Evolutionary conservation across 1,140 invertebrate species (phyloP).

Genomic region (Dendroctonus valens): DNA sequence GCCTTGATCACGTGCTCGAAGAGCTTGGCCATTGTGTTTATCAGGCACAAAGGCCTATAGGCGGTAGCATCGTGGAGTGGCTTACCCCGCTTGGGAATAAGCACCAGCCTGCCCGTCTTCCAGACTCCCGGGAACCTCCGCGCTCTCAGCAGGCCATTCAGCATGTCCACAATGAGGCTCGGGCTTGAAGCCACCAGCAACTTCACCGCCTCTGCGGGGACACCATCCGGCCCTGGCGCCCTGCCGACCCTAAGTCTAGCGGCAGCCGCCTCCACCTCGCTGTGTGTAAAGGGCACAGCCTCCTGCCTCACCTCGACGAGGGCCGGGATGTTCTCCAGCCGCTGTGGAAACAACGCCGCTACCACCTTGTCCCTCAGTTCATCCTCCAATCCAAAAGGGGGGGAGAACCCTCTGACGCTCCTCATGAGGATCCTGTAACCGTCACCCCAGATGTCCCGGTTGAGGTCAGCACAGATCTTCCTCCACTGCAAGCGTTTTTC

Average conservation of each 20-base stretch:
- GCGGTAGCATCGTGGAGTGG: not conserved
- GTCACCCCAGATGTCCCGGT: slow-evolving; percentile 5
- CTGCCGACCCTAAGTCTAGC: not conserved
- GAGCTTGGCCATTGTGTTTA: slow-evolving; percentile 13
- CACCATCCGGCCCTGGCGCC: not conserved
- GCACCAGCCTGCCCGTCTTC: slow-evolving; percentile 11
- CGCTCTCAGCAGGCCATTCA: not conserved
- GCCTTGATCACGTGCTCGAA: slow-evolving; percentile 9
- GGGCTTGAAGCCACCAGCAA: not conserved
- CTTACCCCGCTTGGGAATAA: slow-evolving; percentile 16
- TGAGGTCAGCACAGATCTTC: not conserved
- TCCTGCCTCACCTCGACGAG: not conserved
- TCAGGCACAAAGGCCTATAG: slow-evolving; percentile 26
- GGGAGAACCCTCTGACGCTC: not conserved
- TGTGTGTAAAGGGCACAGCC: not conserved
- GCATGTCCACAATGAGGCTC: not conserved
- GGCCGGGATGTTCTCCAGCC: not conserved
- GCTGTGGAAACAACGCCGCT: not conserved
- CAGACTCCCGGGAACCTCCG: slow-evolving; percentile 11
- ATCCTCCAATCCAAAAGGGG: not conserved
- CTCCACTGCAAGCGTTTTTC: not conserved
- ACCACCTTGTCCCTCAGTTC: not conserved
- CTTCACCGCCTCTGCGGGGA: not conserved
- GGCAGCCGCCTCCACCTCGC: not conserved
- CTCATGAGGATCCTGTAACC: not conserved